Percentiles rank a stretch among this genome's conserved stretches.
Conservation (phyloP, 2,888 invertebrate species). For the Drosophila robusta region DNA sequence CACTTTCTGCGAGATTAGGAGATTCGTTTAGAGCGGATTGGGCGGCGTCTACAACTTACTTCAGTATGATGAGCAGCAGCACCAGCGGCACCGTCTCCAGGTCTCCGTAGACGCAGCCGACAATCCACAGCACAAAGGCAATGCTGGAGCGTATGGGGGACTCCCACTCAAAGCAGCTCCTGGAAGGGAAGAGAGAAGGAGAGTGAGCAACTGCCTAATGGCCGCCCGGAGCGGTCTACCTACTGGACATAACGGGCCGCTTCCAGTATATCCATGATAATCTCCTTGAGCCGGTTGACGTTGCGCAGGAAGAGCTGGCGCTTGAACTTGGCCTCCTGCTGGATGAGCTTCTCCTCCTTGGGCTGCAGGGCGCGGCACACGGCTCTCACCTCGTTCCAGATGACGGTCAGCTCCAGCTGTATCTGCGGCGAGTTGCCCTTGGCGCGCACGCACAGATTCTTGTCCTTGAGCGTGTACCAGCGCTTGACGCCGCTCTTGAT, state of each 20-base stretch:
- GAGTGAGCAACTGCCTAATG: not conserved
- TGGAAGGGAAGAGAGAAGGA: slow-evolving; percentile 83
- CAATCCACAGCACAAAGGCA: slow-evolving; percentile 93
- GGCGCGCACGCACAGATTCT: slow-evolving; percentile 94
- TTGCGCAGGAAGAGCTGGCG: slow-evolving; percentile 96
- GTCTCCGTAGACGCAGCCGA: slow-evolving; percentile 96
- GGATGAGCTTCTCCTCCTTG: slow-evolving; percentile 97
- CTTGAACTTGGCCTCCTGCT: slow-evolving; percentile 97
- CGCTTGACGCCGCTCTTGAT: slow-evolving; percentile 95
- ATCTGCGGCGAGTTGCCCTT: slow-evolving; percentile 95
- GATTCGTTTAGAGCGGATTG: not conserved
- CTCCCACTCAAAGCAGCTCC: slow-evolving; percentile 99
- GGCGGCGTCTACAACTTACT: slow-evolving; percentile 86
- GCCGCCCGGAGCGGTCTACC: slow-evolving; percentile 82
- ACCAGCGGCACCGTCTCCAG: slow-evolving; percentile 97
- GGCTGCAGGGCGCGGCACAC: slow-evolving; percentile 97
- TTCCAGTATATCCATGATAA: slow-evolving; percentile 95
- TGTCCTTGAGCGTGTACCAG: slow-evolving; percentile 98
- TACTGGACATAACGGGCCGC: slow-evolving; percentile 96
- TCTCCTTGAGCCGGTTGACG: slow-evolving; percentile 95
- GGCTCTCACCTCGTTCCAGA: slow-evolving; percentile 97
- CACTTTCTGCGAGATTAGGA: slow-evolving; percentile 79
- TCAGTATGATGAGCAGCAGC: slow-evolving; percentile 91
- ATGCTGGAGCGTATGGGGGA: slow-evolving; percentile 93
- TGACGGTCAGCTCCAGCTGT: slow-evolving; percentile 93